Evolutionary conservation across 2,797 vertebrate species (phyloP), one percentile per base, ranked within the genome.

Genomic region (Phylloscopus collybita): DNA sequence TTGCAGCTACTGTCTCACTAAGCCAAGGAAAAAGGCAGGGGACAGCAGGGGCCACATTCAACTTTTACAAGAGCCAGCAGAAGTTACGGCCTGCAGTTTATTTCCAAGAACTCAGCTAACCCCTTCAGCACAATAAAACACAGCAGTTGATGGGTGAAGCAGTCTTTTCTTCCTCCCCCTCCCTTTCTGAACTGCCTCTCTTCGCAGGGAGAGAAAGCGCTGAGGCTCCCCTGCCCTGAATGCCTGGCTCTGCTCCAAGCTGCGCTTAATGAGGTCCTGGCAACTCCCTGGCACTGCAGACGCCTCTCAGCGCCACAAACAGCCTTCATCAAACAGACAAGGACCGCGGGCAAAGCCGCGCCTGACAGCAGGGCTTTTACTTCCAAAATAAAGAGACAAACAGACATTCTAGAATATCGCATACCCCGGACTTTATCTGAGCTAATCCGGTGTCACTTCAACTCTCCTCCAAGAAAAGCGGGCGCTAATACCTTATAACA

Each of bases 181-280:
- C 73, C 70, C 62, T 80, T 59, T 80, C 16, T 36, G 26, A 89
- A 19, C 20, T 4, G 75, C 88, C 82, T 81, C 54, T 69, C 56
- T n/a, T 75, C 4, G 26, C 74, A 44, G 65, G 90, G 67, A 96
- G 83, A 81, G 84, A 80, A 94, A 80, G 50, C 4, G 34, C 90
- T 3, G 44, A 19, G 88, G 81, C 93, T 94, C 79, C 80, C 34
- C 62, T n/a, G 69, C 92, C 89, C 82, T 78, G 45, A 95, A 69
- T 36, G 85, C 67, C 95, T 97, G 97, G 96, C 97, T 32, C 13
- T 3, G 71, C 51, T 88, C 95, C 97, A 97, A 47, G 75, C 86
- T 47, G 84, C 69, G 18, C 86, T 94, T 91, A 95, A 96, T 57
- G 88, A 97, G 97, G 67, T 76, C 74, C 87, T 80, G 93, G 94